Percentiles rank a stretch among this genome's conserved stretches.
Evolutionary conservation across 2,888 invertebrate species (phyloP).

Genomic region (Periphyllus acericola): DNA sequence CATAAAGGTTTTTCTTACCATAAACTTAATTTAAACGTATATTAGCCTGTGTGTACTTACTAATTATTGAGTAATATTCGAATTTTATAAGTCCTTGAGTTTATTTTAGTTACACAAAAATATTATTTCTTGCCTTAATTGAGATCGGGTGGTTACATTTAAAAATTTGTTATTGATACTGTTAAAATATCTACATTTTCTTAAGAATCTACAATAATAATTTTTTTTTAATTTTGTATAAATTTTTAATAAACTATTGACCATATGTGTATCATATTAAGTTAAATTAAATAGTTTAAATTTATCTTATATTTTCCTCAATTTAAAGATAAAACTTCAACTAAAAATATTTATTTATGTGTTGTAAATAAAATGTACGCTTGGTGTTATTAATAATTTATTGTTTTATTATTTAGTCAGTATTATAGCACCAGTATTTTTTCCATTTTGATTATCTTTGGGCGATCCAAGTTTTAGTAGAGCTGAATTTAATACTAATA

Average conservation of each 20-base stretch:
- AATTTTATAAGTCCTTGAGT: constrained; percentile 34
- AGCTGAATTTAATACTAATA: too few relatives aligned
- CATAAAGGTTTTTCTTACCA: neutral
- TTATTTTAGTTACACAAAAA: constrained; percentile 7
- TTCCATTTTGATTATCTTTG: too few relatives aligned
- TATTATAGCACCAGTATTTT: too few relatives aligned
- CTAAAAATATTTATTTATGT: neutral
- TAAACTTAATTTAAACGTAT: neutral
- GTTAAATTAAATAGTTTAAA: neutral
- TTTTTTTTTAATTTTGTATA: neutral
- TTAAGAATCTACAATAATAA: neutral
- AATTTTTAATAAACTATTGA: neutral
- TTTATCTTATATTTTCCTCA: neutral
- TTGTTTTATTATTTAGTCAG: neutral
- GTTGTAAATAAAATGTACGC: neutral
- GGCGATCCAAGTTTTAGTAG: too few relatives aligned
- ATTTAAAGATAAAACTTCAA: neutral
- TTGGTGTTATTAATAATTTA: neutral
- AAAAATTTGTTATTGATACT: neutral
- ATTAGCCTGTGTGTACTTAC: neutral
- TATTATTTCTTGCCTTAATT: constrained; percentile 26
- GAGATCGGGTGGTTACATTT: constrained; percentile 40
- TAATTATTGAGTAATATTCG: constrained; percentile 21
- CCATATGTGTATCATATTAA: neutral
- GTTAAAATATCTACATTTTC: neutral